These are phyloP conservation scores for Myrmecophaga tridactyla DNA, from an alignment of 2,113 vertebrate genomes.

Conservation along the genomic window DNA sequence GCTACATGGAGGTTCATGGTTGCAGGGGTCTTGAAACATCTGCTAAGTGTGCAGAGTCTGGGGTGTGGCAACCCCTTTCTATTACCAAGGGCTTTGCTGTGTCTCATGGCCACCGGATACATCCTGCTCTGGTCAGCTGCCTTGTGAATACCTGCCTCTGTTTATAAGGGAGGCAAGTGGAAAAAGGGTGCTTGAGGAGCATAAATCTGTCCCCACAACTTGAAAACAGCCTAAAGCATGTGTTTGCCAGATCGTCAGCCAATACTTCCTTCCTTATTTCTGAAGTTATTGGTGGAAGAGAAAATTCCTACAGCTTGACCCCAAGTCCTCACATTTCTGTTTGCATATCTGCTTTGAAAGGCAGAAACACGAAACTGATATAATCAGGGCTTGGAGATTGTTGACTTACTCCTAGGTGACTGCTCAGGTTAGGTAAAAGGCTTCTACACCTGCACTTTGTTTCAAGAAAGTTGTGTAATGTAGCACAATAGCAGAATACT, in stretches of 20 bases:
- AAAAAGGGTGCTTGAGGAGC: neutral
- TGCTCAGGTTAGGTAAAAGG: neutral
- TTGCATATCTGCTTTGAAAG: neutral
- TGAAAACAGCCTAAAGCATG: neutral
- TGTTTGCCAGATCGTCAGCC: neutral
- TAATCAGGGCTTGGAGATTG: neutral
- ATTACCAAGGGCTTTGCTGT: neutral
- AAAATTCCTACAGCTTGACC: neutral
- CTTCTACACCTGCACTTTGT: neutral
- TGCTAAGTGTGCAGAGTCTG: neutral
- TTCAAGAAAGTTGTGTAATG: neutral
- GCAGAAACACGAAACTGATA: neutral
- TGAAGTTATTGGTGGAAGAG: neutral
- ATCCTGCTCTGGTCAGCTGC: neutral
- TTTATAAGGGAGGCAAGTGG: neutral
- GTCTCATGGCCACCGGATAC: neutral
- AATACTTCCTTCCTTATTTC: constrained; percentile 7
- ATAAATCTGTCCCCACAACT: neutral
- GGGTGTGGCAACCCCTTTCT: neutral
- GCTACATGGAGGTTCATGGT: neutral
- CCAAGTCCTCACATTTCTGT: neutral
- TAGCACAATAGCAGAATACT: neutral
- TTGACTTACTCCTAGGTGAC: neutral
- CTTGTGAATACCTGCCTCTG: constrained; percentile 22
- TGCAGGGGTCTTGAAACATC: neutral